These are phyloP conservation scores for Aradus depressus DNA, from an alignment of 2,888 invertebrate species.

Conservation along the genomic window DNA sequence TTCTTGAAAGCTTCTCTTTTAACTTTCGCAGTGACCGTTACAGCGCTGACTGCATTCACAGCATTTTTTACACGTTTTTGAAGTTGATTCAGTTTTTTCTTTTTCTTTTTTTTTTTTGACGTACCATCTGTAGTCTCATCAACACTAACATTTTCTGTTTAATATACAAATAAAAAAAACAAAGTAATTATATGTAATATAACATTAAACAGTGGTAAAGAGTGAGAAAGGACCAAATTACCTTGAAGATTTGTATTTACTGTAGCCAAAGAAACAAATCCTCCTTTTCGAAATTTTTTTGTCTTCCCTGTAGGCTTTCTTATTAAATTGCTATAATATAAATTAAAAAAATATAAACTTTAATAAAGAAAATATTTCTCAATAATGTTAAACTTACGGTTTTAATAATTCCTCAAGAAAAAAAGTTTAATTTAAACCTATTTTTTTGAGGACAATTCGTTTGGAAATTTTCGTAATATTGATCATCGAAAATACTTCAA, in stretches of 20 bases:
- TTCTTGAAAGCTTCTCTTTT: conserved; percentile 13
- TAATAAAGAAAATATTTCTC: neutral
- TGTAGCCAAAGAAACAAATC: conserved; percentile 46
- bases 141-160: conserved; percentile 39
- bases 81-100: conserved; percentile 36
- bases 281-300: conserved; percentile 47
- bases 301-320: conserved; percentile 31
- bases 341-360: neutral
- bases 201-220: conserved; percentile 7
- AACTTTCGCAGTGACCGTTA: conserved; percentile 11
- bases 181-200: neutral
- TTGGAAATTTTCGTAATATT: too few relatives aligned
- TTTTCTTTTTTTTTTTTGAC: conserved; percentile 40
- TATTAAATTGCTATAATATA: neutral
- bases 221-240: too few relatives aligned
- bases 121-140: conserved; percentile 32
- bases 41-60: conserved; percentile 25
- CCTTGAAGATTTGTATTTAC: conserved; percentile 22
- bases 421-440: too few relatives aligned
- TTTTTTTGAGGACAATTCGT: too few relatives aligned
- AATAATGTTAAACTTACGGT: neutral
- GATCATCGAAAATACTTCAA: too few relatives aligned
- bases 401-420: too few relatives aligned
- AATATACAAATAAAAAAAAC: neutral
- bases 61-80: conserved; percentile 27